Evolutionary conservation across 2,888 invertebrate genomes (phyloP).

Genomic region (Creontiades dilutus): DNA sequence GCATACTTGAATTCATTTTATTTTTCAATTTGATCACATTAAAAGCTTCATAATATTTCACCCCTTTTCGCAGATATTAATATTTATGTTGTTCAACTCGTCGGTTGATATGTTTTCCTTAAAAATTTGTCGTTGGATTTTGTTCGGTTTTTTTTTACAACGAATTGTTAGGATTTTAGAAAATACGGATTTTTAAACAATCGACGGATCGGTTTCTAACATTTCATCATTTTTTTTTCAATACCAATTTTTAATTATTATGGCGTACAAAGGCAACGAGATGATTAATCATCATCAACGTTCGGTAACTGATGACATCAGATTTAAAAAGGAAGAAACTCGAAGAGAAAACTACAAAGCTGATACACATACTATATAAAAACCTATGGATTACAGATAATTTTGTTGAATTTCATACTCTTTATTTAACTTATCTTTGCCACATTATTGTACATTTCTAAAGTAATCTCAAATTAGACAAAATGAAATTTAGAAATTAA

Average conservation of each 20-base stretch:
- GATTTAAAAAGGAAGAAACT: slow-evolving; percentile 38
- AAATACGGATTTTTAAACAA: slow-evolving; percentile 18
- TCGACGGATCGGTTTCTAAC: slow-evolving; percentile 13
- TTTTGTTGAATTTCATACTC: background rate
- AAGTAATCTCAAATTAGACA: no score
- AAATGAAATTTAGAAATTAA: background rate
- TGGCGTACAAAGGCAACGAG: slow-evolving; percentile 1
- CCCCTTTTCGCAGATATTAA: slow-evolving; percentile 37
- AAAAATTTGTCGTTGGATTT: background rate
- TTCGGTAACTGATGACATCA: slow-evolving; percentile 42
- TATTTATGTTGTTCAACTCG: slow-evolving; percentile 32
- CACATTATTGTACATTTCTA: background rate
- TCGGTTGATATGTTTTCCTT: slow-evolving; percentile 49
- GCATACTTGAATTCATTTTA: slow-evolving; percentile 41
- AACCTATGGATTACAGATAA: slow-evolving; percentile 14
- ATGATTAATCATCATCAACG: background rate
- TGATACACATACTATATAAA: background rate
- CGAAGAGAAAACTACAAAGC: slow-evolving; percentile 17
- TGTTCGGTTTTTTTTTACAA: background rate
- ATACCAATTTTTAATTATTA: background rate
- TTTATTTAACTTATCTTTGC: background rate
- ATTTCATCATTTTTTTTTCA: background rate
- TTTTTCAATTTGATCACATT: slow-evolving; percentile 52
- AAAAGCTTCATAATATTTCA: slow-evolving; percentile 31
- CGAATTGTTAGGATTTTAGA: background rate